phyloP scores from a whole-genome alignment of 2,113 vertebrate species.

The Percina caprodes region DNA sequence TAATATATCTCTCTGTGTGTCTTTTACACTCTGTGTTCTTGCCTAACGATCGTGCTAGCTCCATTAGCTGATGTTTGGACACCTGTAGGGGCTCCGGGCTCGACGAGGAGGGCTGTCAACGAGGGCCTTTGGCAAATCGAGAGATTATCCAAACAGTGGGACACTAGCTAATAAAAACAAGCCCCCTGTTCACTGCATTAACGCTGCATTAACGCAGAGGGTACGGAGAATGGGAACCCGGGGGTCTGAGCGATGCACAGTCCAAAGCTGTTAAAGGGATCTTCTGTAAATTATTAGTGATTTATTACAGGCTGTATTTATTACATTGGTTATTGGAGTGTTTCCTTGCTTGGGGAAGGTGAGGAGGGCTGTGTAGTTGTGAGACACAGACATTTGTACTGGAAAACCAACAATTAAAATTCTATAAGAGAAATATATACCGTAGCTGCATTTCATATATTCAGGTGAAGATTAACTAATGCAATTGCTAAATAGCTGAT shows the following conservation, averaged over 20 bases:
- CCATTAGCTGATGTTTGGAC: constrained; percentile 86
- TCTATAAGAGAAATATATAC: background rate
- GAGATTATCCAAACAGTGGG: constrained; percentile 86
- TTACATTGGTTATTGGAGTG: constrained; percentile 59
- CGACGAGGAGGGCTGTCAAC: constrained; percentile 78
- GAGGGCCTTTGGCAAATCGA: constrained; percentile 80
- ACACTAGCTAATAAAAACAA: constrained; percentile 83
- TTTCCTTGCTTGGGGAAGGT: constrained; percentile 60
- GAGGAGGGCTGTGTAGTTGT: background rate
- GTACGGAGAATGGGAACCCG: constrained; percentile 47
- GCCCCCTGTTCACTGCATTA: constrained; percentile 81
- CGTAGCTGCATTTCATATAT: background rate
- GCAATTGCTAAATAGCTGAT: constrained; percentile 30
- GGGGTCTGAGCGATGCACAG: constrained; percentile 73
- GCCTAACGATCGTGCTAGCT: constrained; percentile 65
- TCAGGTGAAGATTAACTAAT: constrained; percentile 41
- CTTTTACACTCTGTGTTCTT: constrained; percentile 6
- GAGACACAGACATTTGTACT: constrained; percentile 4
- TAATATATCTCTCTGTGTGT: constrained; percentile 35
- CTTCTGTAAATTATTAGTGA: constrained; percentile 81
- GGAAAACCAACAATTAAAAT: background rate
- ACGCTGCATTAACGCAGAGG: constrained; percentile 77
- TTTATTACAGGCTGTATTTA: constrained; percentile 70
- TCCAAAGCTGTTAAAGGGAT: constrained; percentile 77
- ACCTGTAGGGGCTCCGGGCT: constrained; percentile 77